Base-by-base conservation (phyloP, 2,113 vertebrate genomes). In the Rallus limicola region DNA sequence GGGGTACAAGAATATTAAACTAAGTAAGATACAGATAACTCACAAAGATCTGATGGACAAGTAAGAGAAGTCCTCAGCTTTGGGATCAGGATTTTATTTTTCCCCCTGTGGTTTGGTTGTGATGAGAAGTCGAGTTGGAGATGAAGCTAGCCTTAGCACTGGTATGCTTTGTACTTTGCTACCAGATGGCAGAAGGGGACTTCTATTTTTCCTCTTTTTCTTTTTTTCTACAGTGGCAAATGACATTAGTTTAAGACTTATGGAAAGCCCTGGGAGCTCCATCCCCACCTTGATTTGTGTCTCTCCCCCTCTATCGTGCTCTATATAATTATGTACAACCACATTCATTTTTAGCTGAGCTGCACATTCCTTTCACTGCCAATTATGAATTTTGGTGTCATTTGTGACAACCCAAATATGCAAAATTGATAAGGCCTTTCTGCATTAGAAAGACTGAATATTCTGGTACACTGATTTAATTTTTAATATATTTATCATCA, bases 121-220 rank as follows among this genome's bases (percentile, higher is more conserved):
- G 0, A 77, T 75, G 46, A 2, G 3, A 79, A 68, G 29, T 50
- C 34, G 64, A 93, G 70, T 15, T 68, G 48, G 75, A 85, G 68
- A 44, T 86, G 69, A 86, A 83, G 63, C 3, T 92, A 88, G 63
- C 70, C 92, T 80, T 36, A 69, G 44, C 29, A 6, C 16, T 16
- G 48, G 33, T 72, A 16, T 60, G n/a, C 77, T 94, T 80, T 88
- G 83, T 67, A 95, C 95, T 93, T 95, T 23, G 2, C 42, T 92
- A 87, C 85, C 74, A 71, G 77, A 80, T 80, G 92, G 67, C 52
- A 77, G 34, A 77, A 26, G 4, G 23, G 34, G 8, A 31, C 9
- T 44, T 63, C 46, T 56, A 20, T 13, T 13, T 7, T 10, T 5
- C 7, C 0, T 5, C 1, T 12, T 10, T 5, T 9, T 7, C 4